Evolutionary conservation across 1,140 invertebrate species (phyloP), one percentile per base, ranked within the genome.

Genomic region (Scaptomyza graminum): DNA sequence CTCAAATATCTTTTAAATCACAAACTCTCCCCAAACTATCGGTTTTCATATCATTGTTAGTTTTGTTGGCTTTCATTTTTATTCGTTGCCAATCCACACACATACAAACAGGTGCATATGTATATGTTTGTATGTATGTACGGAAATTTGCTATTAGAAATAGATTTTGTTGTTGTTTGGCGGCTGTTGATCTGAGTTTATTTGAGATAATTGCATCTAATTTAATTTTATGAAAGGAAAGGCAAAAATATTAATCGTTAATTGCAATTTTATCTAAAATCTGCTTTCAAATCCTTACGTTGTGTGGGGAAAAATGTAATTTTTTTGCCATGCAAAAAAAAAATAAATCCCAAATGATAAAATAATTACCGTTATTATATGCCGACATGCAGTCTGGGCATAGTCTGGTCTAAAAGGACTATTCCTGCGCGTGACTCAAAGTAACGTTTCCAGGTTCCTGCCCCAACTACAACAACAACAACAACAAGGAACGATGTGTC

Each of bases 371-470:
- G 15, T 15, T 47, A 59, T 50, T 60, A 61, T 31, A n/a, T 41
- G 65, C 39, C 61, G 65, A 54, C 65, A 62, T 37, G 57, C 49
- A 62, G 65, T 68, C 65, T 31, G 49, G 7, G 7, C n/a, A 13
- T 28, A 13, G 37, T 41, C 37, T 66, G 63, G 63, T 44, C n/a
- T 46, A 46, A 46, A 6, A 15, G 44, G 16, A 25, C 3, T 57
- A 37, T 13, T 56, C 28, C 34, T 44, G 39, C 9, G 9, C 25
- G 9, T 67, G 65, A 67, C 31, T 67, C 65, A 67, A 52, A 47
- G 44, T 22, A 7, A n/a, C n/a, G 22, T 1, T 15, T 50, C 25
- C 46, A 16, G 13, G n/a, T 15, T 46, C 39, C 55, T 18, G 55
- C 16, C 22, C 7, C n/a, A 44, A 55, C 52, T 54, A 12, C 56